phyloP scores from a whole-genome alignment of 2,888 invertebrate genomes.

The Cephus spinipes region DNA sequence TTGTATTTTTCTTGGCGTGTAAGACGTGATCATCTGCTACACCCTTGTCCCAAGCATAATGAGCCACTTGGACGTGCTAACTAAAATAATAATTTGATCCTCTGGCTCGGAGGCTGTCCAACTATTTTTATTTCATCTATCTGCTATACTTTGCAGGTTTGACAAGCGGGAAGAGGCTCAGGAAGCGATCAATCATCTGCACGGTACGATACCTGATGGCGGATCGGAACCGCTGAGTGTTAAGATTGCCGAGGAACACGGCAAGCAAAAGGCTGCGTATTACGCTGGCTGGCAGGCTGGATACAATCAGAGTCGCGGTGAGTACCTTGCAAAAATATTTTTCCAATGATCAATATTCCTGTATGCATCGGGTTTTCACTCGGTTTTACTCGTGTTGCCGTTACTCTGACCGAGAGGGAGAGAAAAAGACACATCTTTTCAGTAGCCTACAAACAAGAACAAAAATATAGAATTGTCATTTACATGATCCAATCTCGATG shows the following conservation, averaged over 20 bases:
- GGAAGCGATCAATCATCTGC: conserved; percentile 86
- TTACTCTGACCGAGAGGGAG: no score
- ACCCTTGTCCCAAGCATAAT: neutral
- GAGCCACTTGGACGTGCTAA: neutral
- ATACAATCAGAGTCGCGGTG: conserved; percentile 72
- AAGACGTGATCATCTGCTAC: neutral
- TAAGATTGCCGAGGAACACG: conserved; percentile 88
- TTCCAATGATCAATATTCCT: neutral
- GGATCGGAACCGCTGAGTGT: conserved; percentile 87
- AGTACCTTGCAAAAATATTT: conserved; percentile 37
- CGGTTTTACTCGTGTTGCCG: no score
- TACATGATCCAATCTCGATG: no score
- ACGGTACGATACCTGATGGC: conserved; percentile 87
- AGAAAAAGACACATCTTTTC: no score
- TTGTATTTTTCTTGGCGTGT: neutral
- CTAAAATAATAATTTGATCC: conserved; percentile 15
- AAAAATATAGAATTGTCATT: no score
- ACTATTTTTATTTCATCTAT: no score
- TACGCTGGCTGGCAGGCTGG: conserved; percentile 80
- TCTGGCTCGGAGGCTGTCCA: no score
- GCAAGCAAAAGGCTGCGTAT: conserved; percentile 83
- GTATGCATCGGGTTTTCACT: no score
- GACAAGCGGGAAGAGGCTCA: conserved; percentile 91
- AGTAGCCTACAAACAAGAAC: no score
- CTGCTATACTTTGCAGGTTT: conserved; percentile 70